Evolutionary conservation across 2,797 vertebrate genomes (phyloP), one percentile per base, ranked within the genome.

Genomic region (Chelmon rostratus): DNA sequence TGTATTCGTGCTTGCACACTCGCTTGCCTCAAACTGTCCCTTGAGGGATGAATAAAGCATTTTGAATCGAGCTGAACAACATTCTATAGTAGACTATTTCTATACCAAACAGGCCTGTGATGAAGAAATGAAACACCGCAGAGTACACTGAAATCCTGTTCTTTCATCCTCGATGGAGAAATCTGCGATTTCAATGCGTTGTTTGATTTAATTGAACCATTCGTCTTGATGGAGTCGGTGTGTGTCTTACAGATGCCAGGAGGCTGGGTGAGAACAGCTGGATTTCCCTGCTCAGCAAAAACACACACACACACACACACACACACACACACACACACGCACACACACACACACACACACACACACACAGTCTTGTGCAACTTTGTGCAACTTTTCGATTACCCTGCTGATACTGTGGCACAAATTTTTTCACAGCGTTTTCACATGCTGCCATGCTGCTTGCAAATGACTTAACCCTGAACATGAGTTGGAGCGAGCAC

Each of bases 211-310:
- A 77, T 35, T 64, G 12, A 77, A 64, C 68, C 47, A 49, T 78
- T 66, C 75, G 4, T 69, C 52, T 82, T 78, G 18, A 50, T 42
- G 47, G 79, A 71, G 66, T 70, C 57, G 44, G 65, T 65, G 44
- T 83, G 62, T 59, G 75, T 56, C 83, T 80, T 68, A 63, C 73
- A 78, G 57, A 76, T 81, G 78, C 69, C 78, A 53, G 33, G 64
- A 78, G 63, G 71, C 58, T 67, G 40, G 18, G 54, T 44, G 38
- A 57, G 73, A 78, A 82, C 68, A 82, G 71, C 69, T 76, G 75
- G 59, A 81, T 73, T 75, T 73, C 63, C n/a, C 35, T 49, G 2
- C 53, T 65, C 40, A 52, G 28, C 21, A 31, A 54, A 49, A 58
- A 33, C 28, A 19, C 40, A 70, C 61, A 37, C 21, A 74, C 18